phyloP scores from a whole-genome alignment of 1,140 invertebrate species.

The Geopemphigus sp. region DNA sequence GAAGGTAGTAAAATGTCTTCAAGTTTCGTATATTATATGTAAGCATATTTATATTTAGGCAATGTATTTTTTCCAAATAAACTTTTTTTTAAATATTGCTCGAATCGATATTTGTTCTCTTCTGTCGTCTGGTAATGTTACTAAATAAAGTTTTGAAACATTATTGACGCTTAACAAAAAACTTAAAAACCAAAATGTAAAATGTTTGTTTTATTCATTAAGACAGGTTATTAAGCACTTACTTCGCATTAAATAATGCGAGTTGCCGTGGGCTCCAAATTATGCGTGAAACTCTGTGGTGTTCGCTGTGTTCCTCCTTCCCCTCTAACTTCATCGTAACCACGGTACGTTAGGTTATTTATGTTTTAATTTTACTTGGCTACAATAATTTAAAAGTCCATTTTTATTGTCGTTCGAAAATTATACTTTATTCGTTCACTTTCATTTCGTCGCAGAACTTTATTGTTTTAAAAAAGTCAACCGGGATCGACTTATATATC shows the following conservation, averaged over 20 bases:
- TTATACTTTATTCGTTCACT: not conserved
- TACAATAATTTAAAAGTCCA: not conserved
- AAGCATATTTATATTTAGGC: too few relatives aligned
- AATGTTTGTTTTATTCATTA: slow-evolving; percentile 6
- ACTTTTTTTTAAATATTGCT: too few relatives aligned
- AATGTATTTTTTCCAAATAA: too few relatives aligned
- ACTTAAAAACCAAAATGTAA: not conserved
- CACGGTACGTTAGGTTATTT: not conserved
- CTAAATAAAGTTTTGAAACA: too few relatives aligned
- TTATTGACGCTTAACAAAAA: too few relatives aligned
- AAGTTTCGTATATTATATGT: too few relatives aligned
- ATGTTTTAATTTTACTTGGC: slow-evolving; percentile 2
- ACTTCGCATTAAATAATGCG: not conserved
- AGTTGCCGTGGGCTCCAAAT: not conserved
- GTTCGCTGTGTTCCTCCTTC: not conserved
- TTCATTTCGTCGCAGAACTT: slow-evolving; percentile 6
- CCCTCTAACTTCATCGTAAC: too few relatives aligned
- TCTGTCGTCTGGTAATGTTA: too few relatives aligned
- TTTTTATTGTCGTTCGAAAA: not conserved
- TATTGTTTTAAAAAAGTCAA: too few relatives aligned
- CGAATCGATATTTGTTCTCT: too few relatives aligned
- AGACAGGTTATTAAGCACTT: not conserved
- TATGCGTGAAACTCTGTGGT: not conserved
- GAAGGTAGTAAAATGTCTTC: too few relatives aligned
- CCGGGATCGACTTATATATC: not conserved